Conservation (phyloP, 2,888 invertebrate genomes). For the Eucriotettix oculatus region DNA sequence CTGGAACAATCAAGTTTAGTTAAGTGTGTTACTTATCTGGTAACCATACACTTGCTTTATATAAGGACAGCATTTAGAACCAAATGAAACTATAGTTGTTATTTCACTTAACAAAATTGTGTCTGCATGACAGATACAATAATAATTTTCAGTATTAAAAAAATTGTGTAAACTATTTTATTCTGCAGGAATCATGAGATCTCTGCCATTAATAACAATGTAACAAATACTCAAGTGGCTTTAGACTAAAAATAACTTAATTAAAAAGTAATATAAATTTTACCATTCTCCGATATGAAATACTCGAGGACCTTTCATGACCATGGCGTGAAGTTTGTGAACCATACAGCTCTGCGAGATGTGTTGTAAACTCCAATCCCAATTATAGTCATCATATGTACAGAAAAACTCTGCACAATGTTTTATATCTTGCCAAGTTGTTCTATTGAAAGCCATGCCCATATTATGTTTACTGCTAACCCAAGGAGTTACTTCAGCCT, state of each 20-base stretch:
- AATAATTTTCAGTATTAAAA: no score
- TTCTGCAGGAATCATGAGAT: no score
- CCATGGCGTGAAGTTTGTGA: conserved; percentile 66
- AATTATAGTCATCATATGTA: conserved; percentile 95
- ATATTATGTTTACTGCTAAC: conserved; percentile 96
- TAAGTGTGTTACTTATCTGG: no score
- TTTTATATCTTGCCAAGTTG: conserved; percentile 72
- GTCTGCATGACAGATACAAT: no score
- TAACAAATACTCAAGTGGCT: no score
- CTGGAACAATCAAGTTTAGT: conserved; percentile 32
- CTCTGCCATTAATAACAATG: no score
- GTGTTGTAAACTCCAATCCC: conserved; percentile 95
- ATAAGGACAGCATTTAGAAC: no score
- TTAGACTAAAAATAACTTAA: background rate
- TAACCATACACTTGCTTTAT: no score
- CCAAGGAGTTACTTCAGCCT: conserved; percentile 89
- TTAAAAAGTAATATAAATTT: conserved; percentile 20
- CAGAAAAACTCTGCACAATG: conserved; percentile 77
- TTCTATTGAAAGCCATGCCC: conserved; percentile 91
- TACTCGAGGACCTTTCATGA: conserved; percentile 83
- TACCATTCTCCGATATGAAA: conserved; percentile 99
- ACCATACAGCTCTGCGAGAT: conserved; percentile 69
- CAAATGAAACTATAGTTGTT: background rate
- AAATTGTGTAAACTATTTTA: no score
- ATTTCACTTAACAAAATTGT: background rate